phyloP scores from a whole-genome alignment of 2,797 vertebrate genomes.

The Furcifer pardalis region DNA sequence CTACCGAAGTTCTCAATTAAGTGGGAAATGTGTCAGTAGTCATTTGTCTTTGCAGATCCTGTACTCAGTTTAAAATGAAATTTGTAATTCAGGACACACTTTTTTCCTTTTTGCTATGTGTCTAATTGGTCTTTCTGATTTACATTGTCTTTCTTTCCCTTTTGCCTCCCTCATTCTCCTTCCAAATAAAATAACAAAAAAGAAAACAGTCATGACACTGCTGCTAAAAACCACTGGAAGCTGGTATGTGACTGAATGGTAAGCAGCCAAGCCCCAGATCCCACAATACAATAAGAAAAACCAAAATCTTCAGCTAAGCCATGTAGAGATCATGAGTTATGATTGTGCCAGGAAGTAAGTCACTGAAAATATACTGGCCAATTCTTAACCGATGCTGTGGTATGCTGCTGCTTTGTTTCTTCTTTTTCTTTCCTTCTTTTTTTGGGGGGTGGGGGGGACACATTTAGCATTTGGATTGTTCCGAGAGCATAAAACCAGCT shows the following conservation, averaged over 20 bases:
- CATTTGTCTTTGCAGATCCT: neutral
- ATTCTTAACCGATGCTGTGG: constrained; percentile 45
- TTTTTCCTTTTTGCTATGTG: neutral
- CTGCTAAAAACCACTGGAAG: neutral
- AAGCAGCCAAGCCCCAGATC: neutral
- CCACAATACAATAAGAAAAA: constrained; percentile 10
- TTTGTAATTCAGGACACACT: neutral
- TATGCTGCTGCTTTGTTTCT: constrained; percentile 56
- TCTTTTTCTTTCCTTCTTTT: constrained; percentile 11
- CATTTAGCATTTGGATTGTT: constrained; percentile 59
- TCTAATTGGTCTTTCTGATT: neutral
- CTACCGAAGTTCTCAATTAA: neutral
- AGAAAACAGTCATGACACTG: neutral
- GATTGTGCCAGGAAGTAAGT: constrained; percentile 52
- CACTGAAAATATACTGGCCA: constrained; percentile 53
- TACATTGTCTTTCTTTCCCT: neutral
- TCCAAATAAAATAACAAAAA: neutral
- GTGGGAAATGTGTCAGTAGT: neutral
- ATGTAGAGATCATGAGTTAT: constrained; percentile 59
- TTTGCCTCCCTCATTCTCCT: neutral
- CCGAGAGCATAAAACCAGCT: constrained; percentile 66
- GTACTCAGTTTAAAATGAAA: too few species aligned
- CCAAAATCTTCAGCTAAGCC: constrained; percentile 53
- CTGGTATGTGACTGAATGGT: neutral
- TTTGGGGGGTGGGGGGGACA: too few species aligned